These are phyloP conservation scores for Dolichotis patagonum DNA, from an alignment of 2,113 vertebrate species.

Conservation along the genomic window DNA sequence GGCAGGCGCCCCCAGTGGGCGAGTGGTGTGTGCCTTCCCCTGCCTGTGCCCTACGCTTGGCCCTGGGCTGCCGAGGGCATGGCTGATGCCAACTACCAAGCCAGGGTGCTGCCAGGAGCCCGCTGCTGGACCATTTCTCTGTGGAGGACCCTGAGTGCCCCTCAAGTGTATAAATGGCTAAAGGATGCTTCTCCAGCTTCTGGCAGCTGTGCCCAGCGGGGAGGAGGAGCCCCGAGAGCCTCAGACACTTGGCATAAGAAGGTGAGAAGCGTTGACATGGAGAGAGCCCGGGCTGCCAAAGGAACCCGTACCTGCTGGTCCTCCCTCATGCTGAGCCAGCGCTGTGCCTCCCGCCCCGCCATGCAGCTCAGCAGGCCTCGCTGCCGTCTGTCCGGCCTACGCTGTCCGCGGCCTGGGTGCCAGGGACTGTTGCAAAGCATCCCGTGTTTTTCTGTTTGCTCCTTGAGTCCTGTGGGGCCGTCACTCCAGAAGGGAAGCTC, in stretches of 20 bases:
- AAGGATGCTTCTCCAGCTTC: neutral
- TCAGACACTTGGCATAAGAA: neutral
- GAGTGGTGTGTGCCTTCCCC: neutral
- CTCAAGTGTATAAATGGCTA: neutral
- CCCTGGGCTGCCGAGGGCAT: too few species aligned
- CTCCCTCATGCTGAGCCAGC: neutral
- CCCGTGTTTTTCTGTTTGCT: rapidly evolving
- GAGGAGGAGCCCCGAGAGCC: neutral
- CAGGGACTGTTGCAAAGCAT: neutral
- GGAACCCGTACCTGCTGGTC: neutral
- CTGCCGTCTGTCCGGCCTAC: neutral
- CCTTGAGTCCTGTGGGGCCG: neutral
- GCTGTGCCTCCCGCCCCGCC: neutral
- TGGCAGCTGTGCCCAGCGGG: rapidly evolving
- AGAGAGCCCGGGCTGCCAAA: neutral
- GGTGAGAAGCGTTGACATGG: neutral
- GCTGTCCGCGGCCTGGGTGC: rapidly evolving
- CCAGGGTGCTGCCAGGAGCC: neutral
- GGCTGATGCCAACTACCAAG: too few species aligned
- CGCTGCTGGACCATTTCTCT: neutral
- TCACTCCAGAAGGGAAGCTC: neutral
- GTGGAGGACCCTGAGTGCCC: neutral
- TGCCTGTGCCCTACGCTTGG: too few species aligned
- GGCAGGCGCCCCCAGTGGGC: neutral
- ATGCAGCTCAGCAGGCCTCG: neutral